Conservation (phyloP, 2,888 invertebrate genomes). For the Crioceris asparagi region DNA sequence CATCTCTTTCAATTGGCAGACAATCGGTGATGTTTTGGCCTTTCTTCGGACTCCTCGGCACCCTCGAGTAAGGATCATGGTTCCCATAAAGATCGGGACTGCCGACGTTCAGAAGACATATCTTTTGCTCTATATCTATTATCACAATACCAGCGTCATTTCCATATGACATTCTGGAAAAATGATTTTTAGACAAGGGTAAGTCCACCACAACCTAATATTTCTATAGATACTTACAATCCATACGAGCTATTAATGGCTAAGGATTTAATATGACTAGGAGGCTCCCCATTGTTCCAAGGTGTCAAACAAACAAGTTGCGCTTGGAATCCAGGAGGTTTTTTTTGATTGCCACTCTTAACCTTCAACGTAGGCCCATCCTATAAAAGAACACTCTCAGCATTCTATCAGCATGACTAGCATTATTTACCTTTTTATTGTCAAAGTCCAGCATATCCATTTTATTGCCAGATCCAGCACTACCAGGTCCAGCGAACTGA, state of each 20-base stretch:
- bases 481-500: slow-evolving; percentile 47
- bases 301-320: slow-evolving; percentile 88
- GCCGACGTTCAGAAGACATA: slow-evolving; percentile 77
- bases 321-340: slow-evolving; percentile 94
- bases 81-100: slow-evolving; percentile 86
- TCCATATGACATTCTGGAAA: slow-evolving; percentile 87
- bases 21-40: slow-evolving; percentile 38
- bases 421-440: slow-evolving; percentile 40
- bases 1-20: slow-evolving; percentile 36
- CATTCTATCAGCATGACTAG: neutral
- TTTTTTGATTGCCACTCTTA: slow-evolving; percentile 66
- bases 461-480: slow-evolving; percentile 33
- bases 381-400: slow-evolving; percentile 16
- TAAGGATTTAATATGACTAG: slow-evolving; percentile 79
- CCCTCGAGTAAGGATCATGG: slow-evolving; percentile 74
- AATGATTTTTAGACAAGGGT: neutral
- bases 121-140: slow-evolving; percentile 87
- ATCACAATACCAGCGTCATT: slow-evolving; percentile 93
- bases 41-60: slow-evolving; percentile 35
- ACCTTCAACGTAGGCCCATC: slow-evolving; percentile 46
- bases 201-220: too few relatives aligned
- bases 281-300: slow-evolving; percentile 65
- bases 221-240: slow-evolving; percentile 63
- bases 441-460: slow-evolving; percentile 37
- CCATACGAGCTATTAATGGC: slow-evolving; percentile 94